Evolutionary conservation across 2,888 invertebrate genomes (phyloP).

Genomic region (Netelia virgata): DNA sequence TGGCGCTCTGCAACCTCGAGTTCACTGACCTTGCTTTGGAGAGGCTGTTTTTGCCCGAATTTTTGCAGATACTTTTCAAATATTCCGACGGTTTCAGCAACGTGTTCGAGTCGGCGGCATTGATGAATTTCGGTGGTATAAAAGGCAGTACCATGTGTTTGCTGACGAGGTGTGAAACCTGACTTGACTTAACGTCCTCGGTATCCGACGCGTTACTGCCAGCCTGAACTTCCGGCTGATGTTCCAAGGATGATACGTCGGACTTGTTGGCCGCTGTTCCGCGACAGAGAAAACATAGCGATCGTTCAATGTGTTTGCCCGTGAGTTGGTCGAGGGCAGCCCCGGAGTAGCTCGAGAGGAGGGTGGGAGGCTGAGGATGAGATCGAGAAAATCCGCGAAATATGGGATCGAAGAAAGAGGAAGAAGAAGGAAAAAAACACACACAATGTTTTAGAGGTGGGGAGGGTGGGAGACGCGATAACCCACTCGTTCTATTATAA

Average conservation of each 20-base stretch:
- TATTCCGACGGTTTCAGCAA: conserved; percentile 97
- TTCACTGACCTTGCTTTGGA: conserved; percentile 82
- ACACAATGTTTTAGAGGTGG: not conserved
- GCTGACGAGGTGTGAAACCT: conserved; percentile 89
- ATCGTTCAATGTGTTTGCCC: conserved; percentile 5
- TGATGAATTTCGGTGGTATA: conserved; percentile 95
- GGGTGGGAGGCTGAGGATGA: conserved; percentile 61
- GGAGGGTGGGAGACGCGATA: conserved; percentile 33
- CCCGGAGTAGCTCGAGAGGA: conserved; percentile 50
- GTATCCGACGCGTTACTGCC: conserved; percentile 83
- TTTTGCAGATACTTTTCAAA: conserved; percentile 91
- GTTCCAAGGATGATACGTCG: conserved; percentile 76
- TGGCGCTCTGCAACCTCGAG: not conserved
- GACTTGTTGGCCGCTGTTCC: conserved; percentile 84
- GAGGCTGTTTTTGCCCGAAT: conserved; percentile 78
- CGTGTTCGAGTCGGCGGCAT: conserved; percentile 91
- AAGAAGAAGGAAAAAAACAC: not conserved
- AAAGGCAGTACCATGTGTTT: conserved; percentile 95
- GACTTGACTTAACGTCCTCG: conserved; percentile 77
- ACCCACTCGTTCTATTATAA: conserved; percentile 67
- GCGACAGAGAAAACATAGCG: conserved; percentile 75
- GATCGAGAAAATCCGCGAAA: conserved; percentile 38
- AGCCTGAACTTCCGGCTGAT: conserved; percentile 77
- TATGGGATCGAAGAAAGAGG: conserved; percentile 26
- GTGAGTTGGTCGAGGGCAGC: conserved; percentile 19